Base-by-base conservation (phyloP, 2,888 invertebrate genomes). In the Tetragonisca angustula region DNA sequence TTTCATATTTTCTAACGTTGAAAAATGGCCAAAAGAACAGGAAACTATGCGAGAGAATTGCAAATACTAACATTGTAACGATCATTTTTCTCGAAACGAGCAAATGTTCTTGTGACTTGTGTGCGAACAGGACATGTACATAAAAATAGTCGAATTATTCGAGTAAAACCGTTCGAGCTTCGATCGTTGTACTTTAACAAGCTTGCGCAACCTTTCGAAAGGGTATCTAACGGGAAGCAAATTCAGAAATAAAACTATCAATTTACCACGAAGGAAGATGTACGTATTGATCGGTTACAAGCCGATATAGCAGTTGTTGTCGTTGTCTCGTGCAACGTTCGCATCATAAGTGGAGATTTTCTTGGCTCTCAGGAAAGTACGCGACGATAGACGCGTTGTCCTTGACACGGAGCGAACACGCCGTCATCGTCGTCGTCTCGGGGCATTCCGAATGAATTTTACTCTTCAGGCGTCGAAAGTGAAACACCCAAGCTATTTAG, bases 381-480 rank as follows among this genome's bases (percentile, higher is more conserved):
- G 72, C 87, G 87, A 84, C 88, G 91, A 92, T 92, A 92, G 91
- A 92, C 92, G 91, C 88, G 92, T 92, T 92, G 93, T 92, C 93
- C 93, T 93, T 94, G 93, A 93, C 93, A 94, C 91, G 91, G 75
- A 89, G 73, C 65, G 79, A 74, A 52, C 73, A 62, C 76, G 52
- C 59, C 68, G 75, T 71, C 69, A 70, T 74, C 82, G 83, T 59
- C 68, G 76, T 81, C 68, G 82, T 73, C 80, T 52, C 76, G 78
- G 75, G 73, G 72, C 79, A 68, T 65, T 80, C 84, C 84, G 74
- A 76, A 87, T 81, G 83, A 90, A 91, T 90, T 91, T 90, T 84
- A 90, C 87, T 91, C 84, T 87, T 88, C 77, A 81, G 81, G 79
- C 87, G 86, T 90, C 90, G 91, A 93, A 92, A 93, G 90, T 91